Evolutionary conservation across 2,888 invertebrate species (phyloP).

Genomic region (Siphonodentalium dalli): DNA sequence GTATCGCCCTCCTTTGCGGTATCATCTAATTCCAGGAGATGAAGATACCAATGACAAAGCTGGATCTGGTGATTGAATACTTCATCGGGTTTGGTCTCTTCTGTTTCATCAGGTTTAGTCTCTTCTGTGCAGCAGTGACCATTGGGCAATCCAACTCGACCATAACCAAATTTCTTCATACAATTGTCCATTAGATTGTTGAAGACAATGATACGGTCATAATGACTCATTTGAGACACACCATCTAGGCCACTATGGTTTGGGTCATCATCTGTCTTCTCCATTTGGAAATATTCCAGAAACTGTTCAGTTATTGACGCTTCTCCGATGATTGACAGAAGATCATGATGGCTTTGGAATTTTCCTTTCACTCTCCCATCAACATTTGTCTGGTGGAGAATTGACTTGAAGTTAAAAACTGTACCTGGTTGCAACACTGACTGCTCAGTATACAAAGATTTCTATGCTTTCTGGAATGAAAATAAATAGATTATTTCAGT

Average conservation of each 20-base stretch:
- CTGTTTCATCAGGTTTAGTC: background rate
- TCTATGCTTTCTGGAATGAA: no score
- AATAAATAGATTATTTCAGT: background rate
- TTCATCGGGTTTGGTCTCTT: background rate
- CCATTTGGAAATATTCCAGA: slow-evolving; percentile 2
- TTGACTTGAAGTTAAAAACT: background rate
- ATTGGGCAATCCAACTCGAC: background rate
- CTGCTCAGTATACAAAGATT: no score
- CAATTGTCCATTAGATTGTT: no score
- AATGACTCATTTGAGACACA: slow-evolving; percentile 1
- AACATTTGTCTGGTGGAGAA: slow-evolving; percentile 1
- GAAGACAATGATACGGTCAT: slow-evolving; percentile 1
- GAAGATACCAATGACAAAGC: slow-evolving; percentile 16
- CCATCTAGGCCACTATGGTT: background rate
- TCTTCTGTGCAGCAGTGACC: background rate
- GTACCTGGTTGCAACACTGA: background rate
- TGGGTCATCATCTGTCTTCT: background rate
- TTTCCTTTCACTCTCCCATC: slow-evolving; percentile 5
- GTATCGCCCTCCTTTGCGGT: slow-evolving; percentile 24
- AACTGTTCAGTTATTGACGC: slow-evolving; percentile 1
- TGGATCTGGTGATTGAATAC: slow-evolving; percentile 6
- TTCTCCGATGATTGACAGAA: background rate
- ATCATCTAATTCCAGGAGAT: slow-evolving; percentile 22
- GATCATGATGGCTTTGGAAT: slow-evolving; percentile 2
- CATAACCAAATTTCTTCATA: no score